Base-by-base conservation (phyloP, 2,888 invertebrate species). In the Anthrax anthrax region DNA sequence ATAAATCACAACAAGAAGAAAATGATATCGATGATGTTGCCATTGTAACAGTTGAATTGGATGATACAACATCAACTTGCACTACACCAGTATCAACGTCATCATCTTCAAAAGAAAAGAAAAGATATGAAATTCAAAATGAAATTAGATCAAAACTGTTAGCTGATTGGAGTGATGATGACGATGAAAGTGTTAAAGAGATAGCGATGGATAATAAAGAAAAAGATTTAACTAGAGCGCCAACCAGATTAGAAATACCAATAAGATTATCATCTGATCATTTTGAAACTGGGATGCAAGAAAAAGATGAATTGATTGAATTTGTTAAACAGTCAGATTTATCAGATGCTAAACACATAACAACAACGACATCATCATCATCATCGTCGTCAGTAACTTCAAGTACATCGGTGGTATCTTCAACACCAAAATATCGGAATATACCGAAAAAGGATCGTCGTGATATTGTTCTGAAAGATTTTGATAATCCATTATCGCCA, bases 121-220 rank as follows among this genome's bases (percentile, higher is more conserved):
- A 54, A 47, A 51, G 50, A 46, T 50, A 43, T 13, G 42, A 46
- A 36, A 39, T 18, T 16, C 32, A 36, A 34, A 13, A 57, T 23
- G 79, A 81, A 62, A 76, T 84, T 53, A 77, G 79, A 49, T 78
- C 74, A 47, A 77, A 81, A 55, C 69, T 86, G 39, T 64, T 86
- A 47, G 83, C 83, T 2, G 86, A 87, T 58, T 87, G 86, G 85
- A 79, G 78, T 52, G 84, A 84, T 55, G 78, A 73, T 49, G 73
- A 72, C 17, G 70, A 72, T 37, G 16, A 32, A 38, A 18, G 13
- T n/a, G 14, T 38, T 34, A 18, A 54, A 47, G 34, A 41, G 14
- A 27, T n/a, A 13, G 10, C 12, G n/a, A 18, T 17, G 27, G 10
- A 5, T 16, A 9, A 27, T 27, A 23, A 34, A 23, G 39, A 44